Percentiles rank a stretch among this genome's conserved stretches.
Evolutionary conservation across 2,888 invertebrate genomes (phyloP).

Genomic region (Pristionchus entomophagus): DNA sequence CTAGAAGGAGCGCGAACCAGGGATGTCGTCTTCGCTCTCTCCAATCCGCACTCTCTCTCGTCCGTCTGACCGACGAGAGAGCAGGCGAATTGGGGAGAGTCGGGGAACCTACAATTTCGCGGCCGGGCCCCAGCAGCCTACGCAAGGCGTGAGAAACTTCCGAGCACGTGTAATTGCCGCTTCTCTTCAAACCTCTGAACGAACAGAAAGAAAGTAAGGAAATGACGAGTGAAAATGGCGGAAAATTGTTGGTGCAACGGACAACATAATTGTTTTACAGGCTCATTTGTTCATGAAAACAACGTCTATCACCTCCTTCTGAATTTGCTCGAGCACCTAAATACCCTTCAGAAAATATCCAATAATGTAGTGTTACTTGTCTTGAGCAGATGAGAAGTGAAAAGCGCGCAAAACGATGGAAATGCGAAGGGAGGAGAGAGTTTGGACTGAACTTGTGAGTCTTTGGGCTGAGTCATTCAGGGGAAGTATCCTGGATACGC

Average conservation of each 20-base stretch:
- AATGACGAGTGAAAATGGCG: slow-evolving; percentile 21
- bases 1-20: no score
- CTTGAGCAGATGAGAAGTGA: neutral
- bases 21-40: no score
- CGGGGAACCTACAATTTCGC: neutral
- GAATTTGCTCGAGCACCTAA: no score
- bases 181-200: no score
- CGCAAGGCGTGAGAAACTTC: neutral
- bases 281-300: neutral
- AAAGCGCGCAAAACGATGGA: neutral
- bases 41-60: neutral
- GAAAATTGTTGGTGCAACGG: neutral
- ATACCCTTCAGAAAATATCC: no score
- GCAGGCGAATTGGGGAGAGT: neutral
- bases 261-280: no score
- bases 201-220: neutral
- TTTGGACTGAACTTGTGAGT: no score
- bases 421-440: neutral
- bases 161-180: no score
- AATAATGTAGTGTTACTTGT: no score
- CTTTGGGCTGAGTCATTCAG: no score
- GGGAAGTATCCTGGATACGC: neutral
- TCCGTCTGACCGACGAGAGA: neutral
- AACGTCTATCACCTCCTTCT: no score
- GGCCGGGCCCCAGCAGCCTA: neutral